Evolutionary conservation across 2,797 vertebrate genomes (phyloP), one percentile per base, ranked within the genome.

Genomic region (Paguma larvata): DNA sequence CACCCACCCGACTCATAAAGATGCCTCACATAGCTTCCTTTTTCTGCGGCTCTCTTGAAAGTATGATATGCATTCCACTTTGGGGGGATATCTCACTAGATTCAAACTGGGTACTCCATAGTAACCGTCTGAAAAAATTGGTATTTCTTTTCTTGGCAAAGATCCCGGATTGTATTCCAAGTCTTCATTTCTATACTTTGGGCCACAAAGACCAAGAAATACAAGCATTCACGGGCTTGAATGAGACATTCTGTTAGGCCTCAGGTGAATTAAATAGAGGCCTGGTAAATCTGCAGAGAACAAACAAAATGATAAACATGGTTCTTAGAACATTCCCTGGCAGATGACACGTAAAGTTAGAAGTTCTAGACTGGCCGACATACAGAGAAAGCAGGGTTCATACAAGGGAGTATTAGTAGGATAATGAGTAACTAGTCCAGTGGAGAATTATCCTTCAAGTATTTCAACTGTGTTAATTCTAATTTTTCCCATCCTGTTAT

Each of bases 281-380:
- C 73, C 79, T 44, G 1, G 65, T 89, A 86, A 95, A 80, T 94
- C 48, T 86, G 19, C 63, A 75, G 63, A 92, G 98, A 86, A 93
- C 16, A 89, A 92, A 91, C 6, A 78, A 79, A 95, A 73, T 65
- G 67, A 92, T 63, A 96, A 96, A 92, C 53, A 78, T 30, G 13
- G 18, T 90, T 95, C 63, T 86, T 88, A 48, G 68, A 94, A 89
- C 78, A 89, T 53, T 93, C 44, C 51, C 68, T 89, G 51, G 53
- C 46, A 96, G 83, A 82, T 56, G 91, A 93, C 94, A 96, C 51
- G 59, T 83, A 63, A 90, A 65, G 85, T 89, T 56, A 91, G 86
- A 94, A 95, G 56, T 65, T 97, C 62, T 89, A 92, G 83, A 27
- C 53, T 82, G 83, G 65, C 63, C 72, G 79, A 62, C 38, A 32